Percentiles rank a stretch among this genome's conserved stretches.
Conservation (phyloP, 2,113 vertebrate genomes). For the Nesoenas mayeri region DNA sequence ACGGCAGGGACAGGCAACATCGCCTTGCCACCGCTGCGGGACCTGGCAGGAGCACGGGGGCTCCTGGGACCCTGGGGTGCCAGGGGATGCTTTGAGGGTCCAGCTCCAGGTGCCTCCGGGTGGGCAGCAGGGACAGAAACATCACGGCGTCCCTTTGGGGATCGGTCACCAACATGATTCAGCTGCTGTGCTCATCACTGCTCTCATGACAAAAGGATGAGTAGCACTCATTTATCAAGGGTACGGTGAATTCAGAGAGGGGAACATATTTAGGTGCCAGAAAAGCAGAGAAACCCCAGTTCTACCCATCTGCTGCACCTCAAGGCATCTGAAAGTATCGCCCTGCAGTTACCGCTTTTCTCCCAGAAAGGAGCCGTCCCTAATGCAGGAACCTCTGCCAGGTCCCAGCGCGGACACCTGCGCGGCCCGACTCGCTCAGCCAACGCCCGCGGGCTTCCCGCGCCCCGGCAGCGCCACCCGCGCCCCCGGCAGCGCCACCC, state of each 20-base stretch:
- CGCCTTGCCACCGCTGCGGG: too few relatives aligned
- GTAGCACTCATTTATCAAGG: not conserved
- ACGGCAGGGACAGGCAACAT: too few relatives aligned
- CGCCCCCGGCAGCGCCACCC: accelerated
- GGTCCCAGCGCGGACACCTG: not conserved
- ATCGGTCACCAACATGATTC: not conserved
- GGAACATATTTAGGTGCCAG: not conserved
- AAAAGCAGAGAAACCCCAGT: not conserved
- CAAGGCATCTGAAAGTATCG: not conserved
- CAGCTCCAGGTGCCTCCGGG: not conserved
- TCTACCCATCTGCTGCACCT: not conserved
- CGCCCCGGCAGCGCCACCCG: not conserved
- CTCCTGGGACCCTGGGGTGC: not conserved
- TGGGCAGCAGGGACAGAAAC: not conserved
- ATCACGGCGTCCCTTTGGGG: not conserved
- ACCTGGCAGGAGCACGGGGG: not conserved
- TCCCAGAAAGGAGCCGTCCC: not conserved
- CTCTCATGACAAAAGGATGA: not conserved
- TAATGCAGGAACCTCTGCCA: not conserved
- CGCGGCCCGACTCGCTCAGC: not conserved
- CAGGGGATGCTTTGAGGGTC: not conserved
- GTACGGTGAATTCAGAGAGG: not conserved
- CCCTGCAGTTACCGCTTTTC: not conserved
- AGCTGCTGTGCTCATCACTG: not conserved
- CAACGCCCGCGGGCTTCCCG: not conserved